Evolutionary conservation across 2,113 vertebrate species (phyloP), one percentile per base, ranked within the genome.

Genomic region (Baryphthengus martii): DNA sequence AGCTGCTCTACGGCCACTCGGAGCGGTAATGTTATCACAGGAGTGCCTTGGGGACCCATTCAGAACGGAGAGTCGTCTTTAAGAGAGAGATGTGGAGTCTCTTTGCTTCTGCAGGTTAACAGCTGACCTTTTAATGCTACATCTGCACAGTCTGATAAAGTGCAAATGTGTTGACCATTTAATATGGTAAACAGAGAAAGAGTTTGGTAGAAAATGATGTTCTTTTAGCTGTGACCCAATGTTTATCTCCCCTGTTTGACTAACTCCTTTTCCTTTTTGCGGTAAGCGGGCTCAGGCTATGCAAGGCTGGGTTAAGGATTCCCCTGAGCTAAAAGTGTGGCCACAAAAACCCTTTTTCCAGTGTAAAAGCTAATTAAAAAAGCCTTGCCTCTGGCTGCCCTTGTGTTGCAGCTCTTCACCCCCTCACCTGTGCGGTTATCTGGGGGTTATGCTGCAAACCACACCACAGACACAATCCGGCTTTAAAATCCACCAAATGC

Each of bases 381-480:
- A 44, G 56, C 71, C 89, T 86, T 96, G 96, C 94, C 91, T 96
- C 93, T 78, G 83, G 83, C 89, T 95, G 87, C 86, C 76, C 84
- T 89, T 35, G 56, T 67, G 73, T n/a, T 78, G 70, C 70, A 91
- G 44, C 52, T 55, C 52, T 89, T 96, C 85, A 75, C 35, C 65
- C 39, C 39, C 61, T 91, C 86, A 95, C 88, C 84, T 85, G 65
- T 75, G 80, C 56, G 33, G 86, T 58, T 95, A 31, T 59, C 93
- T 74, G 83, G 84, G 68, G 73, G 68, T 52, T 92, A 61, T 47
- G 40, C 76, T 93, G 70, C 65, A 87, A 92, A 85, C 39, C 86
- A 72, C 3, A 65, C 3, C 14, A 24, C 66, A 84, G 81, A 61
- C 90, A 87, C 3, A 6, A 59, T 28, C 65, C 2, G 0, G 63